Percentiles rank a stretch among this genome's conserved stretches.
Conservation (phyloP, 2,113 vertebrate genomes). For the Dicrurus megarhynchus region DNA sequence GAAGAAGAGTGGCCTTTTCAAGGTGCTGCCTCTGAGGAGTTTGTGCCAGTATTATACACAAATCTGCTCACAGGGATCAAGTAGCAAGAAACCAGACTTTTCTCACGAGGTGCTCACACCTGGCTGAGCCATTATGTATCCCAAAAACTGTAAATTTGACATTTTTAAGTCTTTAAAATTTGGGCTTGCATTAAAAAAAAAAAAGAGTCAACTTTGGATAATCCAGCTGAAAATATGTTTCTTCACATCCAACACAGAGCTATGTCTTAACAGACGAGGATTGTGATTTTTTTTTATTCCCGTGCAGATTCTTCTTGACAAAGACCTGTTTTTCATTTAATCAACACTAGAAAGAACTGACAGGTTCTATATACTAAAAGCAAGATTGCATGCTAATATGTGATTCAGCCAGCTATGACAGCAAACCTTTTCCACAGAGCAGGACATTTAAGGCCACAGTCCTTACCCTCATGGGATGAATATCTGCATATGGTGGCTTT, state of each 20-base stretch:
- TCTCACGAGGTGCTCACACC: not conserved
- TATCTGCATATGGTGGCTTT: constrained; percentile 93
- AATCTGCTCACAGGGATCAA: not conserved
- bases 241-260: not conserved
- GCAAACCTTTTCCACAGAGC: not conserved
- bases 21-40: not conserved
- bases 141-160: not conserved
- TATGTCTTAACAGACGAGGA: not conserved
- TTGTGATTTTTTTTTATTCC: not conserved
- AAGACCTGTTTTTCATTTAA: not conserved
- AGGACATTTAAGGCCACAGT: not conserved
- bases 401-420: not conserved
- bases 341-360: not conserved
- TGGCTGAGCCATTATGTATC: not conserved
- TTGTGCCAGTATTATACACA: not conserved
- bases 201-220: not conserved
- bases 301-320: not conserved
- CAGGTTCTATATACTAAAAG: not conserved
- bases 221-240: not conserved
- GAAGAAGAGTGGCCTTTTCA: accelerated
- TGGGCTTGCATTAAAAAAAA: not conserved
- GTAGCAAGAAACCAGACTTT: not conserved
- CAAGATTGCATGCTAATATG: not conserved
- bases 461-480: constrained; percentile 94
- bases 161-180: not conserved